Conservation (phyloP, 2,113 vertebrate species). For the Triplophysa tibetana region DNA sequence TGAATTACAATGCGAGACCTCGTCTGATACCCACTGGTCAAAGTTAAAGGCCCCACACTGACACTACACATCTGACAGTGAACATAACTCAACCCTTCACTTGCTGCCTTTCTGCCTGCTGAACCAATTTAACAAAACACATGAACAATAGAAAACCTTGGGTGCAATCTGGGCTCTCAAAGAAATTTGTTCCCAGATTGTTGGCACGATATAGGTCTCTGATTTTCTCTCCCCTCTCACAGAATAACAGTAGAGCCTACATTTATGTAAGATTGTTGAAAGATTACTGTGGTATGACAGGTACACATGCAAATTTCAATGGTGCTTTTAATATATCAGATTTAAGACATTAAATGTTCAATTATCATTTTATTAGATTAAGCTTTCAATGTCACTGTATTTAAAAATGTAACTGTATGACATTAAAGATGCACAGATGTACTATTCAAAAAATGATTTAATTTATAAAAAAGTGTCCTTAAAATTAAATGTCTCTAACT, state of each 20-base stretch:
- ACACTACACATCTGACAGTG: conserved; percentile 11
- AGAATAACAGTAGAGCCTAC: not conserved
- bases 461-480: too few species aligned
- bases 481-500: too few species aligned
- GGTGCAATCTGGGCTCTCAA: conserved; percentile 41
- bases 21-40: conserved; percentile 21
- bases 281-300: not conserved
- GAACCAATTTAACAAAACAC: conserved; percentile 31
- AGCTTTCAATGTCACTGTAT: conserved; percentile 22
- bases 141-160: conserved; percentile 38
- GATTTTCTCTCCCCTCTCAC: not conserved
- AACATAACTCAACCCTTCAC: not conserved
- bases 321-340: conserved; percentile 28
- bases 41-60: conserved; percentile 16
- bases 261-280: not conserved
- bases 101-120: conserved; percentile 9
- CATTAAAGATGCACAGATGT: not conserved
- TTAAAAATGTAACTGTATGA: not conserved
- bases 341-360: conserved; percentile 23
- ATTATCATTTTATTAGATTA: conserved; percentile 36
- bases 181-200: conserved; percentile 45
- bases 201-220: not conserved
- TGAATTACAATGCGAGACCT: conserved; percentile 3
- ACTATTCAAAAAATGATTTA: not conserved
- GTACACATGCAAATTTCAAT: not conserved